Conservation (phyloP, 2,888 invertebrate genomes). For the Gnatocerus cornutus region DNA sequence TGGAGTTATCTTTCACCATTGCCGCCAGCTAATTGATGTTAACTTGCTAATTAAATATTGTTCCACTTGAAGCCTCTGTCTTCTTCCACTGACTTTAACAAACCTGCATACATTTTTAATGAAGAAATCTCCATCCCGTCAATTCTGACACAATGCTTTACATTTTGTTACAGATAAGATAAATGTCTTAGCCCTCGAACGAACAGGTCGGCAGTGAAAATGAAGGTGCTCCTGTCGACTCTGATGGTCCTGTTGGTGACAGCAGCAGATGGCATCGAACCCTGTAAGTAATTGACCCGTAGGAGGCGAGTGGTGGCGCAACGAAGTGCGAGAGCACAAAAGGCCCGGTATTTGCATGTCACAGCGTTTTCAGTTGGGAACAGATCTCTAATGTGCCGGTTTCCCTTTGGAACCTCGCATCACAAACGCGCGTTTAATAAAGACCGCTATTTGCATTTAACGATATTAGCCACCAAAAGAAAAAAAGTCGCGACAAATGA, state of each 20-base stretch:
- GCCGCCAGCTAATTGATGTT: conserved; percentile 14
- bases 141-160: conserved; percentile 1
- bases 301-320: conserved; percentile 48
- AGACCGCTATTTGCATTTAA: conserved; percentile 61
- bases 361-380: conserved; percentile 52
- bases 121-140: background rate
- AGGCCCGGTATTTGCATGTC: conserved; percentile 62
- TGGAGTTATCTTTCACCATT: conserved; percentile 17
- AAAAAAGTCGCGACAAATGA: conserved; percentile 47
- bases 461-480: conserved; percentile 54
- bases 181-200: conserved; percentile 33
- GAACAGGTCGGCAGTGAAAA: conserved; percentile 49
- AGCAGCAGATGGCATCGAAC: conserved; percentile 63
- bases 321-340: conserved; percentile 55
- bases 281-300: conserved; percentile 64
- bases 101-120: background rate
- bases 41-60: conserved; percentile 37
- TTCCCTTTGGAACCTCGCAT: conserved; percentile 51
- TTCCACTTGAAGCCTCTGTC: too few species aligned
- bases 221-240: conserved; percentile 56
- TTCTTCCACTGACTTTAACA: too few species aligned
- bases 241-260: conserved; percentile 57
- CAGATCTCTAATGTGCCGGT: conserved; percentile 44
- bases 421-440: conserved; percentile 57
- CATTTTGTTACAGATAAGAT: conserved; percentile 59